Conservation (phyloP, 2,113 vertebrate genomes). For the Brachyhypopomus gauderio region DNA sequence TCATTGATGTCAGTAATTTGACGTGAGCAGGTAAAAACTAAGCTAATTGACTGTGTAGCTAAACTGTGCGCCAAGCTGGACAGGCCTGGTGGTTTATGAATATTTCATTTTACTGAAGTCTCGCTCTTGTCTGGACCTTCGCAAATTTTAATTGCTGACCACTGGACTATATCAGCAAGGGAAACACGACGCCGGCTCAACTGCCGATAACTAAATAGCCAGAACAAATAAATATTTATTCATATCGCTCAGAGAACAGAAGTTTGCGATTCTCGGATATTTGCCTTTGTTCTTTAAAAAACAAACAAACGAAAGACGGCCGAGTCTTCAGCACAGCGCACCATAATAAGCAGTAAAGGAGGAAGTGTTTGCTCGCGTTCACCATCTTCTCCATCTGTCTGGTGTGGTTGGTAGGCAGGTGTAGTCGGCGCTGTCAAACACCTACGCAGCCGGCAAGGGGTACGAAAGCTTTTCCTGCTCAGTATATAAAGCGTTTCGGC, state of each 20-base stretch:
- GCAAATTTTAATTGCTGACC: conserved; percentile 6
- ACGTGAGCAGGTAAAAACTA: neutral
- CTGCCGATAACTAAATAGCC: conserved; percentile 3
- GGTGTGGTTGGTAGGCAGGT: neutral
- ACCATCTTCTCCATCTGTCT: neutral
- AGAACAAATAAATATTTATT: conserved; percentile 14
- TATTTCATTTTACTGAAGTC: conserved; percentile 1
- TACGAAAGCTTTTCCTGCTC: no score
- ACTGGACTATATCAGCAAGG: neutral
- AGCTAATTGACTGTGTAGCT: neutral
- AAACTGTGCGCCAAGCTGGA: neutral
- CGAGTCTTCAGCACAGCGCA: neutral
- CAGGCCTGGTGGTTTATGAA: neutral
- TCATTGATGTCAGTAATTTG: neutral
- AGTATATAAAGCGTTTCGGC: no score
- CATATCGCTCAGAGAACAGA: neutral
- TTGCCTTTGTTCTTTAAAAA: neutral
- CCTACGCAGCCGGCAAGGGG: neutral
- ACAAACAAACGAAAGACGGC: neutral
- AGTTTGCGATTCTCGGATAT: neutral
- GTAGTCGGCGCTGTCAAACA: neutral
- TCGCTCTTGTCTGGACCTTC: neutral
- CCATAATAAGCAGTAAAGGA: neutral
- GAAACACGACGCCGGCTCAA: conserved; percentile 64
- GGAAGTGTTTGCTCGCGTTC: neutral